Evolutionary conservation across 2,888 invertebrate species (phyloP).

Genomic region (Salticus scenicus): DNA sequence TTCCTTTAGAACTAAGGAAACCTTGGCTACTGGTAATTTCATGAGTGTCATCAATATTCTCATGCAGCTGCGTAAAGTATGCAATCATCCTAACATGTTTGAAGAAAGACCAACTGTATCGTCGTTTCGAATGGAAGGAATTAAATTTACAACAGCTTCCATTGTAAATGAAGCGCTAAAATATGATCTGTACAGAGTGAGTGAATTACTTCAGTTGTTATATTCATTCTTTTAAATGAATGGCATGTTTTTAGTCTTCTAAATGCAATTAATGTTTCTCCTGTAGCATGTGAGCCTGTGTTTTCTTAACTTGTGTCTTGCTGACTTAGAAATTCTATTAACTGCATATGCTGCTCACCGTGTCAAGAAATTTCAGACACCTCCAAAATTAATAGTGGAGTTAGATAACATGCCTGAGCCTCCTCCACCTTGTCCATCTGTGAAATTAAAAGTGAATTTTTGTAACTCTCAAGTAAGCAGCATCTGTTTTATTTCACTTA

Average conservation of each 20-base stretch:
- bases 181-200: conserved; percentile 84
- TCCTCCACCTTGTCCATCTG: conserved; percentile 81
- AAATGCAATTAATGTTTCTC: too few relatives aligned
- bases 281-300: conserved; percentile 82
- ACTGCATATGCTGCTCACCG: conserved; percentile 91
- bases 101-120: conserved; percentile 96
- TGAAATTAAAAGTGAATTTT: conserved; percentile 81
- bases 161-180: conserved; percentile 82
- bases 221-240: too few relatives aligned
- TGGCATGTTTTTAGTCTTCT: too few relatives aligned
- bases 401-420: conserved; percentile 80
- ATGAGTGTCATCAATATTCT: conserved; percentile 96
- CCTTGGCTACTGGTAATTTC: conserved; percentile 92
- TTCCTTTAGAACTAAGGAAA: conserved; percentile 96
- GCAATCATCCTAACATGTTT: conserved; percentile 98
- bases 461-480: conserved; percentile 51
- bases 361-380: conserved; percentile 84
- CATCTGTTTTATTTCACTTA: too few relatives aligned
- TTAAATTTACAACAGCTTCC: conserved; percentile 84
- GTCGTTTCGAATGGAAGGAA: conserved; percentile 90
- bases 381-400: conserved; percentile 82
- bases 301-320: conserved; percentile 81
- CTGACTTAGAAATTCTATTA: conserved; percentile 82
- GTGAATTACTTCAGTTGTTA: neutral
- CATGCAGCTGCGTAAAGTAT: conserved; percentile 97